Evolutionary conservation across 2,797 vertebrate genomes (phyloP).

Genomic region (Phataginus tricuspis): DNA sequence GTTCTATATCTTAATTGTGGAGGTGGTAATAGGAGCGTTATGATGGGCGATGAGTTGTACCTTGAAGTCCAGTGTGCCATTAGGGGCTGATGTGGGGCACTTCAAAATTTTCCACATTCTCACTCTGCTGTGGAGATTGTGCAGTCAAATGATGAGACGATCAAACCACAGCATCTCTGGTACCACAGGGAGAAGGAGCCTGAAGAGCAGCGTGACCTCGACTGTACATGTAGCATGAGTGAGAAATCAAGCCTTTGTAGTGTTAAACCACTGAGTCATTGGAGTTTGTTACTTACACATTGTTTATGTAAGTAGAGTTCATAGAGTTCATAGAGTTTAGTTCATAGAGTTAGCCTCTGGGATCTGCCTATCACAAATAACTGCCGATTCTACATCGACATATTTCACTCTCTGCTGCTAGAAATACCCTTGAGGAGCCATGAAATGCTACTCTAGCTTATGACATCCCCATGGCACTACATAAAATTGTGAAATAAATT

Average conservation of each 20-base stretch:
- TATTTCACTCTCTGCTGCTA: background rate
- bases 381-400: background rate
- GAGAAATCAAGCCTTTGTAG: background rate
- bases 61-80: background rate
- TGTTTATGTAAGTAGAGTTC: background rate
- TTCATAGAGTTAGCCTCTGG: background rate
- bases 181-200: background rate
- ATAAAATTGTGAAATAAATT: background rate
- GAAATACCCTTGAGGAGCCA: background rate
- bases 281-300: background rate
- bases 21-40: background rate
- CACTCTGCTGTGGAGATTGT: background rate
- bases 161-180: background rate
- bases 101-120: background rate
- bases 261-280: background rate
- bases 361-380: background rate
- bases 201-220: background rate
- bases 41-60: background rate
- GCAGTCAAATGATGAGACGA: background rate
- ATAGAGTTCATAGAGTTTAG: background rate
- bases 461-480: background rate
- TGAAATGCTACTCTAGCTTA: background rate
- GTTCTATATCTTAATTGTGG: background rate
- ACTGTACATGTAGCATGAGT: background rate
- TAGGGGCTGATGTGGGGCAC: background rate